These are phyloP conservation scores for Heliangelus exortis DNA, from an alignment of 2,797 vertebrate species.

Conservation along the genomic window DNA sequence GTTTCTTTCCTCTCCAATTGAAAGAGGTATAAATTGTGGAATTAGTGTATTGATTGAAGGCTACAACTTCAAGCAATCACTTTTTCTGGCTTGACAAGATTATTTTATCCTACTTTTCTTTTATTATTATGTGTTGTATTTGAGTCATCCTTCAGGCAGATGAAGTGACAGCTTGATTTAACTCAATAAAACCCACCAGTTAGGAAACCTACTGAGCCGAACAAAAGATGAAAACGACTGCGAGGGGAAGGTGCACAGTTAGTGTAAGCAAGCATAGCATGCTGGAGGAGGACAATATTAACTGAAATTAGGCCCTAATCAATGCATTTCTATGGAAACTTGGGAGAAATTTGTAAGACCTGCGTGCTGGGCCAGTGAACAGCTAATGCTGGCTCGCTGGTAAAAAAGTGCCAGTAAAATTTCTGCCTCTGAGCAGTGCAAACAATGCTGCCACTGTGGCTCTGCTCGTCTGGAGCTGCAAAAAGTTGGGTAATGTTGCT, in stretches of 20 bases:
- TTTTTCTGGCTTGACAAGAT: slow-evolving; percentile 99
- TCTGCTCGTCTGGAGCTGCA: slow-evolving; percentile 42
- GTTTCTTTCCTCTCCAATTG: slow-evolving; percentile 94
- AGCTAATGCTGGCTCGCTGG: neutral
- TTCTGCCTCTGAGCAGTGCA: neutral
- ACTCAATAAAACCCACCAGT: slow-evolving; percentile 98
- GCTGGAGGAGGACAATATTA: slow-evolving; percentile 87
- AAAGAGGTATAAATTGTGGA: slow-evolving; percentile 98
- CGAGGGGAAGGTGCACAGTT: slow-evolving; percentile 81
- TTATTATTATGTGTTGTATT: slow-evolving; percentile 99
- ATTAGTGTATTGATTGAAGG: slow-evolving; percentile 99
- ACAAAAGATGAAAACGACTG: slow-evolving; percentile 87
- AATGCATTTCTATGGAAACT: slow-evolving; percentile 94
- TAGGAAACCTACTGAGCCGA: slow-evolving; percentile 93
- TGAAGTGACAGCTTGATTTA: slow-evolving; percentile 99
- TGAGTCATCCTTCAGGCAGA: slow-evolving; percentile 98
- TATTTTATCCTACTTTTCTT: slow-evolving; percentile 99
- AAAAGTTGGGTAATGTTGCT: slow-evolving; percentile 24
- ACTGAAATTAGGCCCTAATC: slow-evolving; percentile 88
- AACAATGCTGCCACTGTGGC: neutral
- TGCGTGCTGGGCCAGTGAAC: slow-evolving; percentile 47
- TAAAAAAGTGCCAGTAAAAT: neutral
- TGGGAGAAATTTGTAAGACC: slow-evolving; percentile 80
- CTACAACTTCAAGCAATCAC: slow-evolving; percentile 96
- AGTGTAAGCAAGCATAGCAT: slow-evolving; percentile 80